A percentile compares a stretch with the other conserved stretches of the same genome.
Conservation (phyloP, 2,113 vertebrate genomes). For the Stegastes partitus region DNA sequence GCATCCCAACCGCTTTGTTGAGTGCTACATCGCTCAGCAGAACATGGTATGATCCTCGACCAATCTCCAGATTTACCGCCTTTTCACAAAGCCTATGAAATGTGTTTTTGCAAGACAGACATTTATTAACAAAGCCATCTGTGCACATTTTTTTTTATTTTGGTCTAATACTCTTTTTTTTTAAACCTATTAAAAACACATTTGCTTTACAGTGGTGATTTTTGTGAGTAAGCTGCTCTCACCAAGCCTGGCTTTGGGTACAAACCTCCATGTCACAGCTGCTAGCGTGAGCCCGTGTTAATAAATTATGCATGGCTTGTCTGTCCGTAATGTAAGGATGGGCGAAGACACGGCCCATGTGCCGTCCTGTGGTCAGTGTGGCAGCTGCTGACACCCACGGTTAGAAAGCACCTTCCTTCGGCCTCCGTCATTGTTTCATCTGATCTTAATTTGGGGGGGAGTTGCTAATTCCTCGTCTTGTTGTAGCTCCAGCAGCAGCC, state of each 20-base stretch:
- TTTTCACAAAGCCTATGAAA: not conserved
- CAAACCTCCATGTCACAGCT: conserved; percentile 30
- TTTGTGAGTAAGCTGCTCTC: conserved; percentile 6
- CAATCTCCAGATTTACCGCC: not conserved
- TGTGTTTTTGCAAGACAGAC: not conserved
- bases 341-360: conserved; percentile 30
- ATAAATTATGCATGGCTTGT: conserved; percentile 68
- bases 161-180: not conserved
- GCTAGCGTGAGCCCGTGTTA: conserved; percentile 19
- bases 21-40: conserved; percentile 96
- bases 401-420: not conserved
- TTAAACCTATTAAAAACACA: not conserved
- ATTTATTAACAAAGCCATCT: not conserved
- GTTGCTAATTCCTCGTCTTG: conserved; percentile 25
- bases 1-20: conserved; percentile 92
- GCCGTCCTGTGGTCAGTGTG: conserved; percentile 1
- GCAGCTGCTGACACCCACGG: conserved; percentile 5
- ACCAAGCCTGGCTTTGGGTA: not conserved
- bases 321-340: conserved; percentile 53
- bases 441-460: conserved; percentile 20
- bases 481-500: conserved; percentile 40
- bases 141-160: not conserved
- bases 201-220: not conserved
- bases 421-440: conserved; percentile 11
- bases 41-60: conserved; percentile 89